Conservation (phyloP, 2,888 invertebrate species). For the Nyleta sp. region DNA sequence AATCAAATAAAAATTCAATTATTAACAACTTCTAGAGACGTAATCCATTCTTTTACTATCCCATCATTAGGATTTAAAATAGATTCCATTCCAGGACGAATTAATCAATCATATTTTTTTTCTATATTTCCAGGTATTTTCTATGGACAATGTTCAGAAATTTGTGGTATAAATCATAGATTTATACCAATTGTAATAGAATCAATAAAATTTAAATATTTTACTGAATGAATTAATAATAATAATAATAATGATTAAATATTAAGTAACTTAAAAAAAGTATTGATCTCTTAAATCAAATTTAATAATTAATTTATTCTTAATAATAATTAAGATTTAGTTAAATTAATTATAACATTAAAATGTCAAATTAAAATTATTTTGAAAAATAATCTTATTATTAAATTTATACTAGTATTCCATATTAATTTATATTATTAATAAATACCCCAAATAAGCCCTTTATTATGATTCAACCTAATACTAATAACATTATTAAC, state of each 20-base stretch:
- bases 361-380: neutral
- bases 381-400: neutral
- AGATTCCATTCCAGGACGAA: constrained; percentile 86
- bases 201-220: constrained; percentile 83
- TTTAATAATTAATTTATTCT: constrained; percentile 82
- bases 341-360: neutral
- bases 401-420: no score
- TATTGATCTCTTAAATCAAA: constrained; percentile 88
- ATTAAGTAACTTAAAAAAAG: constrained; percentile 72
- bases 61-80: constrained; percentile 86
- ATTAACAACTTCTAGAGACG: constrained; percentile 86
- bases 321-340: constrained; percentile 76
- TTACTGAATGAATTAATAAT: constrained; percentile 82
- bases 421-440: no score
- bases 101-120: constrained; percentile 86
- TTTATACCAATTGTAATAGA: constrained; percentile 90
- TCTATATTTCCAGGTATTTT: constrained; percentile 85
- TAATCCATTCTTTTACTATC: constrained; percentile 87
- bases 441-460: constrained; percentile 75
- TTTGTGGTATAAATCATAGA: constrained; percentile 91
- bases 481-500: neutral
- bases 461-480: constrained; percentile 19
- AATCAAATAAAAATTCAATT: constrained; percentile 86
- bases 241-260: neutral
- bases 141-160: constrained; percentile 92